These are phyloP conservation scores for Macropus fuliginosus DNA, from an alignment of 2,797 vertebrate species.

Conservation along the genomic window DNA sequence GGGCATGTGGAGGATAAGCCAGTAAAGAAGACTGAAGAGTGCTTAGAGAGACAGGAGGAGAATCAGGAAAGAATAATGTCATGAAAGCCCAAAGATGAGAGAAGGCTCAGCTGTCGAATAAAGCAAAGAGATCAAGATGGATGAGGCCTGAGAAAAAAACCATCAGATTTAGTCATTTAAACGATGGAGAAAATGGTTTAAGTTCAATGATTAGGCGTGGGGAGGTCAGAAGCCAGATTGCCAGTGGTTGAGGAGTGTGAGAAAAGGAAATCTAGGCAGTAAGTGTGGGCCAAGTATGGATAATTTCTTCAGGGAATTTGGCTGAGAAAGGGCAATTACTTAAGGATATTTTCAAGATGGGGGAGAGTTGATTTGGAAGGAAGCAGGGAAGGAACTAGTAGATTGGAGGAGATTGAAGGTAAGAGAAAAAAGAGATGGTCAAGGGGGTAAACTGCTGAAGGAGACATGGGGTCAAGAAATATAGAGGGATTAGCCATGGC, in stretches of 20 bases:
- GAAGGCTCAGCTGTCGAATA: not conserved
- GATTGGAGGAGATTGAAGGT: not conserved
- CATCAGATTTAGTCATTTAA: not conserved
- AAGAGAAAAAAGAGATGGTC: not conserved
- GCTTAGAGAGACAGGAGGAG: not conserved
- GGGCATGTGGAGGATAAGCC: not conserved
- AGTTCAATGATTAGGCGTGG: not conserved
- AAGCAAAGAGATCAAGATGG: not conserved
- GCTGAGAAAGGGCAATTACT: not conserved
- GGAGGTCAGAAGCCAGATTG: not conserved
- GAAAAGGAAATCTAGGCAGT: not conserved
- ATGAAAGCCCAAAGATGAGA: not conserved
- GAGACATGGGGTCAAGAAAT: not conserved
- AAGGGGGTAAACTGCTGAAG: not conserved
- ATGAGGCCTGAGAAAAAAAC: not conserved
- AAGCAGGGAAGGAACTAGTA: not conserved
- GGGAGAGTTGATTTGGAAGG: not conserved
- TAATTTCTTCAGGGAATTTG: not conserved
- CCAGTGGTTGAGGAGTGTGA: not conserved
- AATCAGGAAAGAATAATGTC: not conserved
- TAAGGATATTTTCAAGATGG: not conserved
- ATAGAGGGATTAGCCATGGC: not conserved
- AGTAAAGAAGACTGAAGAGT: not conserved
- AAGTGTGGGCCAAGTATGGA: not conserved
- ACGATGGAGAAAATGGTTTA: not conserved